A percentile compares a stretch with the other conserved stretches of the same genome.
Conservation (phyloP, 2,888 invertebrate genomes). For the Rugalucina vietnamica region DNA sequence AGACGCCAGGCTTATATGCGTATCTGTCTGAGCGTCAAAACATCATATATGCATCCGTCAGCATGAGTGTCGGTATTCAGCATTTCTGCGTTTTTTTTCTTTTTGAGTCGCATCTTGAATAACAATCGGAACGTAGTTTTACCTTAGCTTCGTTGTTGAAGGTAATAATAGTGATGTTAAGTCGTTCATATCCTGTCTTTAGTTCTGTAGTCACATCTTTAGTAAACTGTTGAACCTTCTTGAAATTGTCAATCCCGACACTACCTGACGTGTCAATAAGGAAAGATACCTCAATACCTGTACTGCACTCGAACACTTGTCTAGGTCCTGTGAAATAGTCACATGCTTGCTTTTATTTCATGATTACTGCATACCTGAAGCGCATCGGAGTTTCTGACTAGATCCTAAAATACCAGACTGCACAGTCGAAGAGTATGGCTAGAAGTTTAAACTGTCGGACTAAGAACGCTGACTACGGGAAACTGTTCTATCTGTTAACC, state of each 20-base stretch:
- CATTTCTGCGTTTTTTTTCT: constrained; percentile 5
- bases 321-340: not conserved
- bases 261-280: constrained; percentile 71
- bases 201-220: constrained; percentile 46
- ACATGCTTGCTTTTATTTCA: not conserved
- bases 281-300: constrained; percentile 59
- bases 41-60: no score
- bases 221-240: constrained; percentile 50
- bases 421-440: not conserved
- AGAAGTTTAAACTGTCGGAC: not conserved
- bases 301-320: constrained; percentile 29
- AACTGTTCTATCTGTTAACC: not conserved
- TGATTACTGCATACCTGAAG: not conserved
- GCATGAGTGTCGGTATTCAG: no score
- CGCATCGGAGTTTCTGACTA: not conserved
- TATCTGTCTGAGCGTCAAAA: no score
- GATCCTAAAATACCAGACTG: no score
- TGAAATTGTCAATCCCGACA: constrained; percentile 59
- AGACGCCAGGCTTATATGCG: no score
- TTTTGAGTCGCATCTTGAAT: constrained; percentile 12
- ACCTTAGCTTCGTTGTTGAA: constrained; percentile 56
- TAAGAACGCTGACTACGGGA: not conserved
- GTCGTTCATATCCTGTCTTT: constrained; percentile 34
- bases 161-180: constrained; percentile 54
- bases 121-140: no score